Evolutionary conservation across 2,113 vertebrate species (phyloP).

Genomic region (Candoia aspera): DNA sequence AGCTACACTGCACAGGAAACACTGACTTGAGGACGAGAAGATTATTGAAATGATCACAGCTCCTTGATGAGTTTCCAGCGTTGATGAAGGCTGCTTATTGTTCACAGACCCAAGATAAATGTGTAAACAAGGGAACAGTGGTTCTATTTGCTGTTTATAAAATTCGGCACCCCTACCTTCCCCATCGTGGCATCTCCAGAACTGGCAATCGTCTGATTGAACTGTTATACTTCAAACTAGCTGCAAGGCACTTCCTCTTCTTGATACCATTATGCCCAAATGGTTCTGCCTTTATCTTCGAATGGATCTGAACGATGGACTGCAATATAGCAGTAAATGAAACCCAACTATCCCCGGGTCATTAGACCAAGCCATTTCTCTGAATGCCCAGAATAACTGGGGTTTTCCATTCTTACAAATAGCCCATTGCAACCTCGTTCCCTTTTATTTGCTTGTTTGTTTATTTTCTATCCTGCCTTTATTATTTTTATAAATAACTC

Average conservation of each 20-base stretch:
- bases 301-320: background rate
- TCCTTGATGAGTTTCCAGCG: background rate
- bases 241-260: background rate
- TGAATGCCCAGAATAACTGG: background rate
- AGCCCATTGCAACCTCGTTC: background rate
- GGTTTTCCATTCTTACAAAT: background rate
- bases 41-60: background rate
- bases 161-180: background rate
- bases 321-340: background rate
- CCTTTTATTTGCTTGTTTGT: no score
- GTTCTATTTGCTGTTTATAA: background rate
- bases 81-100: background rate
- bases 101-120: slow-evolving; percentile 2
- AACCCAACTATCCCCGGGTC: no score
- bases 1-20: background rate
- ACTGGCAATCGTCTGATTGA: background rate
- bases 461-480: no score
- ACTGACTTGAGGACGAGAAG: background rate
- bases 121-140: background rate
- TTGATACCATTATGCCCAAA: background rate
- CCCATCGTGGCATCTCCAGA: no score
- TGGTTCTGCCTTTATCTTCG: no score
- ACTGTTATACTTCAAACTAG: background rate
- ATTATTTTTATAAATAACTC: no score
- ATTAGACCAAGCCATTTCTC: background rate